These are phyloP conservation scores for Apteryx mantelli DNA, from an alignment of 2,113 vertebrate genomes.

Conservation along the genomic window DNA sequence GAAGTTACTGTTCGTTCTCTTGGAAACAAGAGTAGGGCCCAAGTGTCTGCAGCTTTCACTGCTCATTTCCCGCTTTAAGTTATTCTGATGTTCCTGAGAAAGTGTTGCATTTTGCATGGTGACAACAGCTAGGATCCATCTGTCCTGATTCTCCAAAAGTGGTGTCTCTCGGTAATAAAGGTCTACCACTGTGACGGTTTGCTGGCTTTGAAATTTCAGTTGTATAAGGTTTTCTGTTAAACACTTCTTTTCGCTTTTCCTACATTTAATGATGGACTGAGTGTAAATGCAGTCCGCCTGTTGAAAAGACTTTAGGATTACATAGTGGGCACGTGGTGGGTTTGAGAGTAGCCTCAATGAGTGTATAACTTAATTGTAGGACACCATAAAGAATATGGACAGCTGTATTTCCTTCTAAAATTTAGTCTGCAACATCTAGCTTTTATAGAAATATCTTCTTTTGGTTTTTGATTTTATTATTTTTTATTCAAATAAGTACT, in stretches of 20 bases:
- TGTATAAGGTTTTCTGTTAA: not conserved
- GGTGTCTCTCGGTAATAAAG: not conserved
- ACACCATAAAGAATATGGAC: too few species aligned
- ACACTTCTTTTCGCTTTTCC: not conserved
- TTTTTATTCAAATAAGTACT: not conserved
- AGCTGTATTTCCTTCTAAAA: not conserved
- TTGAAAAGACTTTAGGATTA: too few species aligned
- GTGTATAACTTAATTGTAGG: too few species aligned
- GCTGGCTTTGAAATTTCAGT: not conserved
- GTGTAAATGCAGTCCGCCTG: not conserved
- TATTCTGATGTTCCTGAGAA: conserved; percentile 16
- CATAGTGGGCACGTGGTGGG: not conserved
- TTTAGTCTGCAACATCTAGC: not conserved
- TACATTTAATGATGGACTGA: not conserved
- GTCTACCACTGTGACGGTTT: not conserved
- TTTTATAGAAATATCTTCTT: too few species aligned
- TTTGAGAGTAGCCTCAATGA: not conserved
- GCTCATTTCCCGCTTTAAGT: not conserved
- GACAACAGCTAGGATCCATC: conserved; percentile 38
- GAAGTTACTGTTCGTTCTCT: not conserved
- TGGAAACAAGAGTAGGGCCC: not conserved
- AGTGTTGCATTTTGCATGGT: conserved; percentile 13
- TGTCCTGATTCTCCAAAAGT: not conserved
- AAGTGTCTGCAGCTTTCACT: not conserved
- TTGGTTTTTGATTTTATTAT: not conserved